Evolutionary conservation across 2,113 vertebrate species (phyloP).

Genomic region (Parotia lawesii): DNA sequence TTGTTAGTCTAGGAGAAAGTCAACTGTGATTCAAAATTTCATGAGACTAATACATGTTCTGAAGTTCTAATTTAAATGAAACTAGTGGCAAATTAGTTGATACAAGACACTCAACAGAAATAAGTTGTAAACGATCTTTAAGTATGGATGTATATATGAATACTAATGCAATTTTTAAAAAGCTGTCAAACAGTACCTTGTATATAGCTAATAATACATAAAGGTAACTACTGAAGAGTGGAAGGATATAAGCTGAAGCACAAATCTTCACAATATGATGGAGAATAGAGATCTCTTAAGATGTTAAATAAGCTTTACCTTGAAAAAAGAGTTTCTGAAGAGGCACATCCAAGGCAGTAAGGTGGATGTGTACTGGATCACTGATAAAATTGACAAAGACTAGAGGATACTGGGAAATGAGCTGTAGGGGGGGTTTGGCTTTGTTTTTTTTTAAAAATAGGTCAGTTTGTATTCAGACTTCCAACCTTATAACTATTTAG

Average conservation of each 20-base stretch:
- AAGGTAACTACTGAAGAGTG: neutral
- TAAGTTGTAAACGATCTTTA: neutral
- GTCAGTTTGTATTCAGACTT: neutral
- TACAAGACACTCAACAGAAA: neutral
- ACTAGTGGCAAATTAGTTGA: neutral
- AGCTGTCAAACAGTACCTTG: neutral
- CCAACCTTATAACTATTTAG: neutral
- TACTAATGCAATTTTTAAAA: neutral
- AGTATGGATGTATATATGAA: neutral
- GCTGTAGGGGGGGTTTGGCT: neutral
- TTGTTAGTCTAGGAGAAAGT: neutral
- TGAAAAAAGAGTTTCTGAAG: neutral
- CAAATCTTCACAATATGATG: neutral
- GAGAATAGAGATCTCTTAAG: neutral
- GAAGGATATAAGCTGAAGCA: neutral
- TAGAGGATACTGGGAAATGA: neutral
- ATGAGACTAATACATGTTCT: neutral
- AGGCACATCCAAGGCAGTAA: neutral
- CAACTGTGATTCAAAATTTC: neutral
- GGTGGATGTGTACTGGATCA: neutral
- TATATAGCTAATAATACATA: neutral
- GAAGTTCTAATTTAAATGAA: neutral
- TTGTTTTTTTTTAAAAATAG: neutral
- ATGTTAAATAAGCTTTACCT: neutral
- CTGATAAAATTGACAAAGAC: neutral